Evolutionary conservation across 2,888 invertebrate species (phyloP), one percentile per base, ranked within the genome.

Genomic region (Folsomia candida): DNA sequence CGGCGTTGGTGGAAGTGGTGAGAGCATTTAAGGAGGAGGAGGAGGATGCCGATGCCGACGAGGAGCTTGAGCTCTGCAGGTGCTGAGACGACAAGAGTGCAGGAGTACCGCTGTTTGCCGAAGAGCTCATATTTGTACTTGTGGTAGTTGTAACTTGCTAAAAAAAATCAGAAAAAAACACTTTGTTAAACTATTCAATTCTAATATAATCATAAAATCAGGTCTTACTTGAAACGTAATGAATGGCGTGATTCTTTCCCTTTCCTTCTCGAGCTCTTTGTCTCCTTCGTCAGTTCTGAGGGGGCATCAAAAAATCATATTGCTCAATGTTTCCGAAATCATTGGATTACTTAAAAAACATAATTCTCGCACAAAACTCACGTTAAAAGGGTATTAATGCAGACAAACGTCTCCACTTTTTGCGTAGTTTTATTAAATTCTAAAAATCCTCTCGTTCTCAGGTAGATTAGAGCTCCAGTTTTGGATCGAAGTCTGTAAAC

Each of bases 391-490:
- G 90, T 90, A 82, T 94, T 94, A 69, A 94, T 88, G 83, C 94
- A 94, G 51, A 93, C 89, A 84, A 94, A 93, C 74, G 93, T 92
- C 81, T 90, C 90, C 27, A 93, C 91, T 73, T 82, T 81, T 78
- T 92, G 91, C 4, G 90, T 89, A 62, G 85, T 85, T 81, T 87
- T 89, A 81, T 93, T 91, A 76, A 91, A 89, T 84, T 94, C 94
- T 67, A 94, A 86, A 81, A 89, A 93, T 11, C 94, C 94, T 78
- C 90, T 87, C 0, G 93, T 92, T 81, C 90, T 88, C 82, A 94
- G 87, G 81, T 91, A 94, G 79, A 94, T 91, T 81, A 91, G 92
- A 80, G 90, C 87, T n/a, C 93, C 93, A 68, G 90, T 91, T 76
- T 91, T 89, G 14, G 91, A 89, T 81, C 90, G 87, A 25, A 95